Evolutionary conservation across 1,140 invertebrate genomes (phyloP), one percentile per base, ranked within the genome.

Genomic region (Temnothorax longispinosus): DNA sequence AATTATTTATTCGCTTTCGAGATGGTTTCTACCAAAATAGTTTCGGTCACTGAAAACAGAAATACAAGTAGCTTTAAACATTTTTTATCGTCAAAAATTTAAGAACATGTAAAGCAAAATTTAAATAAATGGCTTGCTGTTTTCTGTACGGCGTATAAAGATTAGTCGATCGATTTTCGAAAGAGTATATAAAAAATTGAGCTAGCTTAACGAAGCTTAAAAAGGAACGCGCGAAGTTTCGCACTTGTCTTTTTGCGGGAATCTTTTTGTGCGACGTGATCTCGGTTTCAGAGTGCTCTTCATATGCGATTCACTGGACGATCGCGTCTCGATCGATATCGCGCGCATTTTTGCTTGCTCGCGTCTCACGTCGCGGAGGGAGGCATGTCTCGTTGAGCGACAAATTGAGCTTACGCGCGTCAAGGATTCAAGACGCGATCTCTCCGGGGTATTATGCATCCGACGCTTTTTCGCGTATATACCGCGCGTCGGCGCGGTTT

Each of bases 21-120:
- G 58, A 1, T 13, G 38, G 3, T 71, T 81, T 56, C 2, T 15
- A 18, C 8, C 15, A 41, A 69, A 56, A 58, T 44, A 71, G 18
- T 21, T 54, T 52, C 3, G 3, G 0, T 18, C 13, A 27, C 0
- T 58, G 21, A 44, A 35, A 56, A 38, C 13, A 47, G 15, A 3
- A 38, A 38, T 64, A 13, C 27, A 47, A 84, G 84, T 76, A 84
- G 86, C 41, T 87, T 87, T 78, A 81, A 90, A 88, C 67, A 91
- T 65, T 91, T 92, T 93, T 92, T 86, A 84, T 62, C 56, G 67
- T 84, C 62, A 75, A 84, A 91, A 92, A 93, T 92, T 91, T 91
- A 91, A 88, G 80, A 76, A 91, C 78, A 88, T 85, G 88, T 90
- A 87, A 89, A 91, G 77, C 89, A 84, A 21, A 44, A 64, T 47